Conservation (phyloP, 2,888 invertebrate genomes). For the Rhopalosiphum nymphaeae region DNA sequence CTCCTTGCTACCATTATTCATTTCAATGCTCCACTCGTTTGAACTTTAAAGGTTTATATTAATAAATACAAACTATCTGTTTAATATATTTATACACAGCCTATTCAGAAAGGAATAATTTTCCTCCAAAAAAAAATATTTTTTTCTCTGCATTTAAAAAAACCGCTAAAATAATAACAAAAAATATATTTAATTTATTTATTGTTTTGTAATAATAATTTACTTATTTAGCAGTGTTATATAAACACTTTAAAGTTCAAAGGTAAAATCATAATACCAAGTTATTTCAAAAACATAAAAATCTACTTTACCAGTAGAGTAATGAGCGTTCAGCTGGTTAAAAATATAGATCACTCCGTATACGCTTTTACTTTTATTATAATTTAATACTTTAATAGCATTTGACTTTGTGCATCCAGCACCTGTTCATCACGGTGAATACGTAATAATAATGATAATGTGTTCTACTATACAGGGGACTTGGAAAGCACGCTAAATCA, state of each 20-base stretch:
- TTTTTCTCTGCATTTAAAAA: neutral
- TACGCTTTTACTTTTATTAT: neutral
- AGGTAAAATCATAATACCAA: neutral
- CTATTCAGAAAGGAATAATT: neutral
- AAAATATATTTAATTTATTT: neutral
- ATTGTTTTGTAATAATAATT: neutral
- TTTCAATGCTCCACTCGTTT: neutral
- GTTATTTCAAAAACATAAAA: neutral
- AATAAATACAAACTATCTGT: neutral
- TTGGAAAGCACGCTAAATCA: conserved; percentile 64
- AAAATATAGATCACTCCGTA: neutral
- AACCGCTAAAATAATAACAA: neutral
- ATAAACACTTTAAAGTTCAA: neutral
- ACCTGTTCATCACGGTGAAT: neutral
- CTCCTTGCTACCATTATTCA: neutral
- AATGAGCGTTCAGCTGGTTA: neutral
- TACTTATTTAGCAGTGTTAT: neutral
- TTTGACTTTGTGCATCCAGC: neutral
- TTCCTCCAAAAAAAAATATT: neutral
- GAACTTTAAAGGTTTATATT: neutral
- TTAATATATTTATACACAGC: neutral
- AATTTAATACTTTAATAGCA: neutral
- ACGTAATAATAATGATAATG: neutral
- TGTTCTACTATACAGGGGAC: conserved; percentile 24
- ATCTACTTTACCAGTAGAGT: too few relatives aligned